Percentiles rank a stretch among this genome's conserved stretches.
Conservation (phyloP, 2,888 invertebrate genomes). For the Meteorus cinctellus region DNA sequence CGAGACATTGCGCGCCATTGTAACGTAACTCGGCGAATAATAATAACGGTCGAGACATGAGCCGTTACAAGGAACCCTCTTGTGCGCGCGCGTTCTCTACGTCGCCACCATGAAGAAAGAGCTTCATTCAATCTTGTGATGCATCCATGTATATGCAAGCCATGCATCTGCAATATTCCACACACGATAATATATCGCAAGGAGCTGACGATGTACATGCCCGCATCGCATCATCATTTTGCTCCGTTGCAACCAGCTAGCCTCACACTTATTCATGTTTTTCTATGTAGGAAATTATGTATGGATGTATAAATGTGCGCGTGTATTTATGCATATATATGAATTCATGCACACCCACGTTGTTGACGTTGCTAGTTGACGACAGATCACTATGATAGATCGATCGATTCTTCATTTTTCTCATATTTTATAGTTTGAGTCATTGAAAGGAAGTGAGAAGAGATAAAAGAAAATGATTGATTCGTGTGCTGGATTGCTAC, state of each 20-base stretch:
- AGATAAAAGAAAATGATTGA: too few species aligned
- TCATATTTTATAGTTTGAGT: neutral
- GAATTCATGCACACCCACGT: slow-evolving; percentile 18
- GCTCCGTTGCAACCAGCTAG: neutral
- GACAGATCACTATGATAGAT: slow-evolving; percentile 14
- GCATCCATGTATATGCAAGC: neutral
- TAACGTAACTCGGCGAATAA: slow-evolving; percentile 41
- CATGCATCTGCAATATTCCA: neutral
- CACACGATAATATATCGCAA: slow-evolving; percentile 7
- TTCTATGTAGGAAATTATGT: too few species aligned
- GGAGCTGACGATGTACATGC: slow-evolving; percentile 7
- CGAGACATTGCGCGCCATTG: slow-evolving; percentile 38
- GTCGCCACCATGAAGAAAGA: slow-evolving; percentile 14
- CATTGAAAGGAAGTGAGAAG: too few species aligned
- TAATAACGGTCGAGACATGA: slow-evolving; percentile 43
- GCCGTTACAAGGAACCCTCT: slow-evolving; percentile 39
- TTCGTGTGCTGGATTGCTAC: too few species aligned
- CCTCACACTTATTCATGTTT: neutral
- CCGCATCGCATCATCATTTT: slow-evolving; percentile 7
- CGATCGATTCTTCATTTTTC: neutral
- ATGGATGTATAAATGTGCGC: neutral
- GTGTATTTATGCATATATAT: slow-evolving; percentile 11
- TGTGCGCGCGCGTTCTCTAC: neutral
- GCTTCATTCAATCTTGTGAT: slow-evolving; percentile 33
- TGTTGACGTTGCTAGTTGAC: neutral